Evolutionary conservation across 2,797 vertebrate species (phyloP), one percentile per base, ranked within the genome.

Genomic region (Spinibarbus caldwelli): DNA sequence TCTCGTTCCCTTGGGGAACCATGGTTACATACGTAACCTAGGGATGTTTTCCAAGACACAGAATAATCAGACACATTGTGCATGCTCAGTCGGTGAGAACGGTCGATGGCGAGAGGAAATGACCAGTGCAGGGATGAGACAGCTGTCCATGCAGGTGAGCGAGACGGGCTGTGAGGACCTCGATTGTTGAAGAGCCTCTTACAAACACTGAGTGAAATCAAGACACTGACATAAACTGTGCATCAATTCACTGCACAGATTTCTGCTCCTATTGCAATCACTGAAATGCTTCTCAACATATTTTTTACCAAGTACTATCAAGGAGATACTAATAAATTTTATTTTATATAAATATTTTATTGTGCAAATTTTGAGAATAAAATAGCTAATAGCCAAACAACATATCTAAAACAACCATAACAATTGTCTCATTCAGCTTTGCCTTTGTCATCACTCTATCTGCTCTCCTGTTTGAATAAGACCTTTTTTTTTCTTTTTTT

Each of bases 81-180:
- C 92, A 93, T 93, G 93, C 95, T 95, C 92, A 93, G 93, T 94
- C 91, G 94, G 91, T 91, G 93, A 94, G 85, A 92, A 91, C 87
- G 87, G 64, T 49, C 52, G 86, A 77, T 59, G 47, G 86, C 68
- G 6, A 85, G 19, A 31, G 70, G 64, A 85, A 84, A 91, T 77
- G 6, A 83, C 89, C 89, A 88, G 89, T 85, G 85, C 90, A 86
- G 83, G 91, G 87, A 89, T 90, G 83, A 88, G 82, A 85, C 87
- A 72, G 85, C 62, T 49, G 67, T 52, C 67, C 47, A 90, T 76
- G 73, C 47, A 54, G 73, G 19, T 75, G 47, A 54, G 38, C 11
- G 26, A 75, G 29, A 52, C 1, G 2, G 5, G 45, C 17, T 31
- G 45, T 52, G 47, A 49, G 45, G 15, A 21, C 17, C 45, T 75